These are phyloP conservation scores for Coelopa frigida DNA, from an alignment of 1,140 invertebrate genomes.

Conservation along the genomic window DNA sequence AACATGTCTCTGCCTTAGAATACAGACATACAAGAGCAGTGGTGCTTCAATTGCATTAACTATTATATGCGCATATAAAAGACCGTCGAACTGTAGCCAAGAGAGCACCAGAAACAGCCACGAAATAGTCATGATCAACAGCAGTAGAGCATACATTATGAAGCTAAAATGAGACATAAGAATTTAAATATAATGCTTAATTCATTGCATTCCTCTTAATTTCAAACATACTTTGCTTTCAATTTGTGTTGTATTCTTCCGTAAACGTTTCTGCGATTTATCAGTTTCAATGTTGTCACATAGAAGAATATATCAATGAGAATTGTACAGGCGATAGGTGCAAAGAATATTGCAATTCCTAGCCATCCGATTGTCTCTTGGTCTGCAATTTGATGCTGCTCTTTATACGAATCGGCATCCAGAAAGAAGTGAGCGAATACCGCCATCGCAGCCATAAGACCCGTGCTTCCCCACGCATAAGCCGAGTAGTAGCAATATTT, in stretches of 20 bases:
- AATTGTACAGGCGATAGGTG: slow-evolving; percentile 68
- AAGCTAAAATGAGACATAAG: slow-evolving; percentile 52
- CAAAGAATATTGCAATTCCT: slow-evolving; percentile 71
- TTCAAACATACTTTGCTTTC: slow-evolving; percentile 58
- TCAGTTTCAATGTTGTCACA: slow-evolving; percentile 66
- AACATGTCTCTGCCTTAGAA: slow-evolving; percentile 67
- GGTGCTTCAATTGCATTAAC: slow-evolving; percentile 65
- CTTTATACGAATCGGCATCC: slow-evolving; percentile 56
- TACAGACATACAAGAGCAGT: slow-evolving; percentile 66
- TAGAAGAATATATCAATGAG: slow-evolving; percentile 71
- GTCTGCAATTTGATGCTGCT: slow-evolving; percentile 48
- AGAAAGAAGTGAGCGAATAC: slow-evolving; percentile 73
- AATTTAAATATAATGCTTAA: slow-evolving; percentile 9
- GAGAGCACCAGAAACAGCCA: slow-evolving; percentile 70
- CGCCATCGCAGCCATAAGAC: slow-evolving; percentile 60
- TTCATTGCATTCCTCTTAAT: background rate
- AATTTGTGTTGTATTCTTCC: slow-evolving; percentile 78
- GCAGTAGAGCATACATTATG: slow-evolving; percentile 66
- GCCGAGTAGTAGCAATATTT: slow-evolving; percentile 80
- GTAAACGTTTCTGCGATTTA: slow-evolving; percentile 70
- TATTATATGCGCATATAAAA: slow-evolving; percentile 65
- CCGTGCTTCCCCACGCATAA: slow-evolving; percentile 69
- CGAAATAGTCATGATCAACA: slow-evolving; percentile 60
- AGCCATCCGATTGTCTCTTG: slow-evolving; percentile 68
- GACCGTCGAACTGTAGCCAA: slow-evolving; percentile 59